A percentile compares a stretch with the other conserved stretches of the same genome.
phyloP scores from a whole-genome alignment of 2,888 invertebrate genomes.

The Meiosimyza platycephala region DNA sequence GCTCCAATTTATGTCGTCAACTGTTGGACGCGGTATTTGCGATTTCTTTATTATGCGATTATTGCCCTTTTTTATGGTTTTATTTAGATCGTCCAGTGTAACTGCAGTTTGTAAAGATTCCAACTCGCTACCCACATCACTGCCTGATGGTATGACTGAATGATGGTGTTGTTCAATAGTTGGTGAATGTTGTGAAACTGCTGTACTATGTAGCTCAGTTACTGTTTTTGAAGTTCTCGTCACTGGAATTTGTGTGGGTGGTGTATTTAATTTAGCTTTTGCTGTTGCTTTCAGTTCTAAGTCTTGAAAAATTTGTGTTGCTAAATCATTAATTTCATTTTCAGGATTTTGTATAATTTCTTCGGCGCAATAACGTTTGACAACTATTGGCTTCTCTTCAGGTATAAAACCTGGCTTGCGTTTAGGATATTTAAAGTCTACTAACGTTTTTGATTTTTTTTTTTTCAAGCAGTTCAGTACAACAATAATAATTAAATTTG shows the following conservation, averaged over 20 bases:
- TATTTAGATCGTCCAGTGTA: neutral
- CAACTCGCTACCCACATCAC: neutral
- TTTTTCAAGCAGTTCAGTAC: neutral
- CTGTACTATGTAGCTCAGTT: neutral
- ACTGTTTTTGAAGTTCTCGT: neutral
- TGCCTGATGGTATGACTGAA: neutral
- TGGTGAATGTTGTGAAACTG: neutral
- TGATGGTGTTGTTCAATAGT: neutral
- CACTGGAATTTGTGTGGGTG: neutral
- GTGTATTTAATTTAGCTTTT: neutral
- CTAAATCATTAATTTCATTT: slow-evolving; percentile 23
- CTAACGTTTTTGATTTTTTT: neutral
- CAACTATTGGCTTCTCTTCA: slow-evolving; percentile 17
- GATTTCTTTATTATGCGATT: slow-evolving; percentile 3
- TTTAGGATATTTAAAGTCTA: neutral
- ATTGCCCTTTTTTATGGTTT: slow-evolving; percentile 8
- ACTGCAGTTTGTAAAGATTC: neutral
- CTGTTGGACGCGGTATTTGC: slow-evolving; percentile 16
- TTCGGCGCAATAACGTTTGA: slow-evolving; percentile 14
- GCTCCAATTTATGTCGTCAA: slow-evolving; percentile 11
- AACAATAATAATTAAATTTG: neutral
- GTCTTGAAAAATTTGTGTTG: slow-evolving; percentile 19
- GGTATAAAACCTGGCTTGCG: slow-evolving; percentile 14
- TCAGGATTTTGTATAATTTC: slow-evolving; percentile 16
- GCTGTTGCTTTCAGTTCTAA: neutral